Conservation (phyloP, 2,888 invertebrate genomes). For the Morpho deidamia region DNA sequence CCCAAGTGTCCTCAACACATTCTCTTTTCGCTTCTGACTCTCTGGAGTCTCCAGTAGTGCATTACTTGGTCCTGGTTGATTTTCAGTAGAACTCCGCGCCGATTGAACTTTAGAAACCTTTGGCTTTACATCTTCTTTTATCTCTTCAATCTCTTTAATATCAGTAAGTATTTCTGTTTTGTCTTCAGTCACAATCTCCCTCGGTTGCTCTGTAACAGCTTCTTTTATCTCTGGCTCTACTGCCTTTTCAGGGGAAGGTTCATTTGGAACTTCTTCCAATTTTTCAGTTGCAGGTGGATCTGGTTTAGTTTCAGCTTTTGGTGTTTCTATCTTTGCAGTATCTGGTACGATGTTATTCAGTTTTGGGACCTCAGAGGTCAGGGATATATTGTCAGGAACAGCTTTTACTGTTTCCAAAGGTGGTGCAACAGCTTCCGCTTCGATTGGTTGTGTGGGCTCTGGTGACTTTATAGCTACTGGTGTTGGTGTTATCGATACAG, state of each 20-base stretch:
- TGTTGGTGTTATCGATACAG: constrained; percentile 44
- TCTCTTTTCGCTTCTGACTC: constrained; percentile 83
- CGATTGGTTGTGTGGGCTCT: constrained; percentile 41
- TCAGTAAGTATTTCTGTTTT: constrained; percentile 28
- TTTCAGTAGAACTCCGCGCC: constrained; percentile 48
- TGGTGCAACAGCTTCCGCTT: constrained; percentile 53
- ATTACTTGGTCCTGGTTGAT: constrained; percentile 57
- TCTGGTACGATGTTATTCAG: constrained; percentile 20
- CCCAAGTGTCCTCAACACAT: constrained; percentile 85
- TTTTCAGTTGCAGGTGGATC: neutral
- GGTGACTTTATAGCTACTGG: constrained; percentile 52
- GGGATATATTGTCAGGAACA: constrained; percentile 42
- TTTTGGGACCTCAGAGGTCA: constrained; percentile 42
- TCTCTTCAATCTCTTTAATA: constrained; percentile 12
- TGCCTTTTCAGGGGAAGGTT: neutral
- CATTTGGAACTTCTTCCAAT: neutral
- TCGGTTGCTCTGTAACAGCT: constrained; percentile 4
- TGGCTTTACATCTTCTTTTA: constrained; percentile 27
- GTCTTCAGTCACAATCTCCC: constrained; percentile 8
- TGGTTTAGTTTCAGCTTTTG: constrained; percentile 9
- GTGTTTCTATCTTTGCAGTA: constrained; percentile 24
- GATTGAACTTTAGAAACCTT: constrained; percentile 46
- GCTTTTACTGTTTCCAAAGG: constrained; percentile 48
- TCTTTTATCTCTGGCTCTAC: constrained; percentile 3
- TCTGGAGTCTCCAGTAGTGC: constrained; percentile 77